Conservation (phyloP, 2,888 invertebrate species). For the Phengaris arion region DNA sequence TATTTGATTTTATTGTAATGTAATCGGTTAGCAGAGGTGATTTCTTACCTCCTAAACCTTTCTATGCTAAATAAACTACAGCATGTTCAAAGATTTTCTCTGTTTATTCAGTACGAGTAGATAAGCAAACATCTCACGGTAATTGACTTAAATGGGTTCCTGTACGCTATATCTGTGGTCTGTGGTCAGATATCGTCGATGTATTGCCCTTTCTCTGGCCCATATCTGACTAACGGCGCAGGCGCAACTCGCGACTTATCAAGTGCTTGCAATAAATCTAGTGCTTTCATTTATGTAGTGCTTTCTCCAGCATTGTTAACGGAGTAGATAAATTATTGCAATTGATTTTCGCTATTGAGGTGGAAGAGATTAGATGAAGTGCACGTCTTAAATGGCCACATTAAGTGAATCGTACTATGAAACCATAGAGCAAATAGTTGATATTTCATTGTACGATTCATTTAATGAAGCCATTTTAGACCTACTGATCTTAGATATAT, state of each 20-base stretch:
- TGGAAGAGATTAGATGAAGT: background rate
- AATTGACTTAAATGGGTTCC: slow-evolving; percentile 18
- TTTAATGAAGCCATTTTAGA: no score
- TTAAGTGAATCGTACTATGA: no score
- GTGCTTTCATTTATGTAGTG: background rate
- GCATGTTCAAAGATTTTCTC: background rate
- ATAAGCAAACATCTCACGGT: background rate
- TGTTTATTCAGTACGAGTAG: background rate
- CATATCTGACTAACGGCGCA: slow-evolving; percentile 44
- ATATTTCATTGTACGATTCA: no score
- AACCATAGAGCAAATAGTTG: no score
- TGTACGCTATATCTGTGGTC: slow-evolving; percentile 1
- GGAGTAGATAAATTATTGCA: background rate
- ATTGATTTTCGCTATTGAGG: background rate
- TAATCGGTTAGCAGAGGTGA: no score
- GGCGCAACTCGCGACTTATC: slow-evolving; percentile 35
- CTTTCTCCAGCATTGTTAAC: background rate
- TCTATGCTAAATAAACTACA: background rate
- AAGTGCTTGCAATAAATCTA: background rate
- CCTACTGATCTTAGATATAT: no score
- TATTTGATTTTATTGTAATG: no score
- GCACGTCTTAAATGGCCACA: no score
- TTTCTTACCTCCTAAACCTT: no score
- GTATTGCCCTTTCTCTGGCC: background rate
- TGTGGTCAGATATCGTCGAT: background rate